Evolutionary conservation across 2,888 invertebrate species (phyloP).

Genomic region (Arenicola marina): DNA sequence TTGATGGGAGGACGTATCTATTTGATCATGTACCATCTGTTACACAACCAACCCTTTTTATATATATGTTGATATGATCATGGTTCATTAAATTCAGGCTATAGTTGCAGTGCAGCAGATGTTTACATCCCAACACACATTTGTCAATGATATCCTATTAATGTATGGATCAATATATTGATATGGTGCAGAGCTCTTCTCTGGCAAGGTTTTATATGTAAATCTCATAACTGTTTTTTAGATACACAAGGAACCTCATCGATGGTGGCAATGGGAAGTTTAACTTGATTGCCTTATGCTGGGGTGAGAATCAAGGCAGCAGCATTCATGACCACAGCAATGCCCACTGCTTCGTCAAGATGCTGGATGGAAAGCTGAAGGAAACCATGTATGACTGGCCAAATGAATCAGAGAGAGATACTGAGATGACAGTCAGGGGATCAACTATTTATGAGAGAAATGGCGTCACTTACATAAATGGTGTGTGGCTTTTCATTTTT

Average conservation of each 20-base stretch:
- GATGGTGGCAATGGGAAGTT: slow-evolving; percentile 96
- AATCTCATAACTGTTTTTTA: slow-evolving; percentile 54
- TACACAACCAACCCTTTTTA: too few relatives aligned
- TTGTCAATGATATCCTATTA: too few relatives aligned
- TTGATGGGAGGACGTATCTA: too few relatives aligned
- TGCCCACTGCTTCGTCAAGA: slow-evolving; percentile 97
- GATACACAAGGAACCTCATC: slow-evolving; percentile 94
- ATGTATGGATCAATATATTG: too few relatives aligned
- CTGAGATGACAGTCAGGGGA: slow-evolving; percentile 70
- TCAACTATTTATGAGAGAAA: slow-evolving; percentile 72
- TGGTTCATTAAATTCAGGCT: too few relatives aligned
- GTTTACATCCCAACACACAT: too few relatives aligned
- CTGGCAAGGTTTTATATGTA: slow-evolving; percentile 11
- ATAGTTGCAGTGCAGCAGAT: too few relatives aligned
- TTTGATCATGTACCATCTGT: too few relatives aligned
- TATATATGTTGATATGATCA: too few relatives aligned
- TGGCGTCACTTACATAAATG: slow-evolving; percentile 93
- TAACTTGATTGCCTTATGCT: slow-evolving; percentile 96
- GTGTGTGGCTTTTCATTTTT: slow-evolving; percentile 64
- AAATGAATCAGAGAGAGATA: slow-evolving; percentile 37
- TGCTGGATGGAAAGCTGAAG: slow-evolving; percentile 74
- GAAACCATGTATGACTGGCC: slow-evolving; percentile 89
- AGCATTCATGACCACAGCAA: slow-evolving; percentile 92
- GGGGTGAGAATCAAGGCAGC: slow-evolving; percentile 94
- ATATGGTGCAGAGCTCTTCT: too few relatives aligned